phyloP scores from a whole-genome alignment of 1,140 invertebrate genomes.

The Meloidogyne exigua region DNA sequence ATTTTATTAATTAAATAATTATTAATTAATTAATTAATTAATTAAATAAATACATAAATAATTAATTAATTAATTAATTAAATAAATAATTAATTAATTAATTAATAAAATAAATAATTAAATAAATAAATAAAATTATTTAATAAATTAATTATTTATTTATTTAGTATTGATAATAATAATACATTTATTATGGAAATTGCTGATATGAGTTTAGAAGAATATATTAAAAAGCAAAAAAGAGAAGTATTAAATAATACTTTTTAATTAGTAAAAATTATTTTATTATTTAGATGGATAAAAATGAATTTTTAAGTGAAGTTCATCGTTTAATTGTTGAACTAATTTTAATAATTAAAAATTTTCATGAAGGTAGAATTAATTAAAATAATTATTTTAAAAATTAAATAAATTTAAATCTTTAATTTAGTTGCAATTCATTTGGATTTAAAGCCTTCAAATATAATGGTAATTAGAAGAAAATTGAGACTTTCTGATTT shows the following conservation, averaged over 20 bases:
- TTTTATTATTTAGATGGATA: not conserved
- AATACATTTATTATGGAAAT: not conserved
- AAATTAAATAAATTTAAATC: too few relatives aligned
- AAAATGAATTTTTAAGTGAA: not conserved
- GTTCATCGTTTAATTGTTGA: not conserved
- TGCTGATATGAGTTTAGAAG: not conserved
- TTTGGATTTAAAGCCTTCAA: slow-evolving; percentile 6
- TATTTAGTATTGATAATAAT: not conserved
- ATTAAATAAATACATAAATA: too few relatives aligned
- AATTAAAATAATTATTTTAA: not conserved
- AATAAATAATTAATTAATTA: too few relatives aligned
- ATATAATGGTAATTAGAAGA: not conserved
- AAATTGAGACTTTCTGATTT: not conserved
- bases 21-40: too few relatives aligned
- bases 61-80: too few relatives aligned
- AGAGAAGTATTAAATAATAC: not conserved
- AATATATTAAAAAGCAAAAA: not conserved
- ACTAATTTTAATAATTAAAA: not conserved
- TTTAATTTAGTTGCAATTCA: not conserved
- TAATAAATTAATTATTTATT: too few relatives aligned
- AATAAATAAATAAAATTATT: not conserved
- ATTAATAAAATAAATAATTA: too few relatives aligned
- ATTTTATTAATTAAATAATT: too few relatives aligned
- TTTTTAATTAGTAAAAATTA: not conserved
- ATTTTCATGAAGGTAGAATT: not conserved